Evolutionary conservation across 2,797 vertebrate species (phyloP).

Genomic region (Pelobates cultripes): DNA sequence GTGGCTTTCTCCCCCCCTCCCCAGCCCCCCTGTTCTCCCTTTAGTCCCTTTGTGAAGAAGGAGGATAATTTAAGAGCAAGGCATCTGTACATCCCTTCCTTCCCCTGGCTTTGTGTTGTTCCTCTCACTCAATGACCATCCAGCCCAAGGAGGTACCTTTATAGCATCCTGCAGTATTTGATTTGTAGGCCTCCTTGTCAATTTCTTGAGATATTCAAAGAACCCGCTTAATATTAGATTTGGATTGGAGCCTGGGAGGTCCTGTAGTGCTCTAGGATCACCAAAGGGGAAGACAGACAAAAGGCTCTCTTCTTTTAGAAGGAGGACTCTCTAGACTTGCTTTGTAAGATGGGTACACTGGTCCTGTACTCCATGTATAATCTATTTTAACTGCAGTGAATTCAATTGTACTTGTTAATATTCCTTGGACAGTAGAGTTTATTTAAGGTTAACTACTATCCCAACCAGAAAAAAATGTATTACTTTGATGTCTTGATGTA

Average conservation of each 20-base stretch:
- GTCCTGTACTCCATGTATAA: too few species aligned
- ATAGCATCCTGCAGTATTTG: neutral
- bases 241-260: constrained; percentile 55
- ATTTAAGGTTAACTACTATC: neutral
- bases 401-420: too few species aligned
- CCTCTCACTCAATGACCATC: neutral
- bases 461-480: neutral
- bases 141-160: too few species aligned
- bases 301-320: neutral
- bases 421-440: too few species aligned
- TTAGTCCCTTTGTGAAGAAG: constrained; percentile 4
- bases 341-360: too few species aligned
- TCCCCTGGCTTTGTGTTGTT: neutral
- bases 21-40: neutral
- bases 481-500: neutral
- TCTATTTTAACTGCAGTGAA: too few species aligned
- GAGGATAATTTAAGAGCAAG: constrained; percentile 21
- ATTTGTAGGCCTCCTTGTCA: constrained; percentile 59
- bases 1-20: constrained; percentile 1
- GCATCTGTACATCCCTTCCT: constrained; percentile 35
- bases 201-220: constrained; percentile 44
- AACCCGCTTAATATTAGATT: constrained; percentile 55
- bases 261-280: neutral
- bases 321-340: neutral
- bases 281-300: constrained; percentile 12